phyloP scores from a whole-genome alignment of 2,113 vertebrate genomes.

The Dolichotis patagonum region DNA sequence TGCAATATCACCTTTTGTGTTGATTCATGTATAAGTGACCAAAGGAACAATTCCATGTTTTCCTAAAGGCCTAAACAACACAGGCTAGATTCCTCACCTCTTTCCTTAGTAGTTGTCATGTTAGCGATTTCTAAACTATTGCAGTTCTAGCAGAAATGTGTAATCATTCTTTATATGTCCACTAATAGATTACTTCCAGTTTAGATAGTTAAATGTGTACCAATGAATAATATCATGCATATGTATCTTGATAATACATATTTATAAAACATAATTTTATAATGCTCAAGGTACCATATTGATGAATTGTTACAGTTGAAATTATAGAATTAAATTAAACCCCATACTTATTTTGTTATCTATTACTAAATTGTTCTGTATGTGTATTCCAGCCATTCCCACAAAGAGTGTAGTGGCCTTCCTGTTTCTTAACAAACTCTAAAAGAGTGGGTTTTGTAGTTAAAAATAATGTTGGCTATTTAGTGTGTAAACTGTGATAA shows the following conservation, averaged over 20 bases:
- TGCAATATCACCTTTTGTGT: too few species aligned
- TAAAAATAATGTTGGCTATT: background rate
- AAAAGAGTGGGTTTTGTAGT: background rate
- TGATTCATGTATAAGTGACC: too few species aligned
- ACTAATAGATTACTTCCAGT: background rate
- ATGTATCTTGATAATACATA: background rate
- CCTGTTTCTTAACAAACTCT: background rate
- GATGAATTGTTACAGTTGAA: background rate
- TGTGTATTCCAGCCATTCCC: background rate
- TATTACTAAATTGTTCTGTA: background rate
- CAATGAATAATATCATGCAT: background rate
- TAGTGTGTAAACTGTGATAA: background rate
- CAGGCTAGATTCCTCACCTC: too few species aligned
- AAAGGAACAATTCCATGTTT: too few species aligned
- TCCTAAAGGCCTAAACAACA: too few species aligned
- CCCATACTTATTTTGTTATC: background rate
- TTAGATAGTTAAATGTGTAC: background rate
- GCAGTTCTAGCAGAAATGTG: too few species aligned
- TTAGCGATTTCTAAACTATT: too few species aligned
- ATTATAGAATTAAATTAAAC: background rate
- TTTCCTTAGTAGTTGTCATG: too few species aligned
- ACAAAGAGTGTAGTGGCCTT: background rate
- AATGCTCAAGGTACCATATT: background rate
- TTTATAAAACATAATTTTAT: background rate
- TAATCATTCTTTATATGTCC: background rate